Base-by-base conservation (phyloP, 2,888 invertebrate species). In the Agonopterix alstromeriana region DNA sequence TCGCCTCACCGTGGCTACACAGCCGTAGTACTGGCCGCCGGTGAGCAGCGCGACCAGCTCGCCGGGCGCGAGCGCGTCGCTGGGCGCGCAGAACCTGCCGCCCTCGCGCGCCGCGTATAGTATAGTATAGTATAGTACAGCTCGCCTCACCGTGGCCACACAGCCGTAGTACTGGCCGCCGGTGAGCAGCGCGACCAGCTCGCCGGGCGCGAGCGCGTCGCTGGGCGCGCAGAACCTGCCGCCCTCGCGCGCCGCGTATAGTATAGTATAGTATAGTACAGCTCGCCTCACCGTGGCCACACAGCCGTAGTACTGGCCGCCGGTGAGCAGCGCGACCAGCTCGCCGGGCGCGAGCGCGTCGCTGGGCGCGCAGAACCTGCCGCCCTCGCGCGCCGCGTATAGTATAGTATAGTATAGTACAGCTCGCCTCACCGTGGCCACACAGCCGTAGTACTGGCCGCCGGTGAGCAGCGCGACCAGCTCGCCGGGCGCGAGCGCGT, bases 81-180 rank as follows among this genome's bases (percentile, higher is more conserved):
- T 7, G 80, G 77, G 7, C 82, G 71, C 43, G 66, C 65, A n/a
- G 62, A 61, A 80, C 46, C 57, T 54, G 12, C 65, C 65, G 0
- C 70, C 59, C 14, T 68, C 70, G 12, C 63, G 60, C 2, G 65
- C 48, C 0, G 92, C 91, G 66, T 96, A 95, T 27, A 27, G 27
- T 27, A n/a, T n/a, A n/a, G n/a, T n/a, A n/a, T n/a, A n/a, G n/a
- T n/a, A n/a, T n/a, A n/a, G n/a, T n/a, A 17, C 17, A 17, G 17
- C 2, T 14, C 17, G 17, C 3, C 87, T 69, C 0, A 97, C 96
- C 65, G 92, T 91, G 45, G 95, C 97, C 72, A 92, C 87, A 44
- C 92, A 91, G 0, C 97, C 98, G 71, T 97, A 97, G 77, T 95
- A 93, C 5, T 94, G 94, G 56, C 93, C 92, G 7, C 92, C 93